Evolutionary conservation across 2,797 vertebrate species (phyloP).

Genomic region (Nannoperca australis): DNA sequence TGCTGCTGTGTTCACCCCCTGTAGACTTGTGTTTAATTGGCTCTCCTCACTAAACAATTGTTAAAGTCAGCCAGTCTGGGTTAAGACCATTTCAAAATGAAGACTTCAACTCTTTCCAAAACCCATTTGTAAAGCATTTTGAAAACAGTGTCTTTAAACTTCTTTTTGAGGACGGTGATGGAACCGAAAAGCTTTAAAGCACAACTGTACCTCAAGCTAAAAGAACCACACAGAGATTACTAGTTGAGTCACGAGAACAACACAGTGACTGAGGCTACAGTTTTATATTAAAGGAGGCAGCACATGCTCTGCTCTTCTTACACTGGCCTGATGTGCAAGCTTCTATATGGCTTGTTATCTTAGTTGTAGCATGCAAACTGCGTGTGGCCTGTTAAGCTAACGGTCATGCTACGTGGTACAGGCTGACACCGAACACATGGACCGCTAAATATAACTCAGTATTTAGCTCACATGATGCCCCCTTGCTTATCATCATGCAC

Average conservation of each 20-base stretch:
- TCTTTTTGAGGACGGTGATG: background rate
- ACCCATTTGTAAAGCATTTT: background rate
- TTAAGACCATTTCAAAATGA: conserved; percentile 6
- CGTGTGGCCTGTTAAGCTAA: conserved; percentile 37
- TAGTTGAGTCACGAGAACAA: conserved; percentile 18
- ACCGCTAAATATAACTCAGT: conserved; percentile 72
- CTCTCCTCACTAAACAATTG: background rate
- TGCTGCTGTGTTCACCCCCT: conserved; percentile 5
- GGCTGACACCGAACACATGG: conserved; percentile 50
- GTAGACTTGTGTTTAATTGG: conserved; percentile 2
- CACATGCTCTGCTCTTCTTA: background rate
- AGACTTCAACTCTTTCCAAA: background rate
- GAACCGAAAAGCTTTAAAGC: conserved; percentile 4
- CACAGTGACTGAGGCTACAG: background rate
- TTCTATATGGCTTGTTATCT: conserved; percentile 46
- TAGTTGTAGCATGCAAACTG: conserved; percentile 42
- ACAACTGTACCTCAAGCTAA: conserved; percentile 19
- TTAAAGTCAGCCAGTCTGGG: background rate
- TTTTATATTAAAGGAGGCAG: conserved; percentile 15
- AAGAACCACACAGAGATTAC: background rate
- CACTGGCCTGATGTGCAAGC: conserved; percentile 31
- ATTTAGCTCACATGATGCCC: conserved; percentile 68
- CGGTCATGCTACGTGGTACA: conserved; percentile 51
- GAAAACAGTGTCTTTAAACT: background rate
- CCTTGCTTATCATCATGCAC: conserved; percentile 37